Conservation (phyloP, 2,797 vertebrate species). For the Tenualosa ilisha region DNA sequence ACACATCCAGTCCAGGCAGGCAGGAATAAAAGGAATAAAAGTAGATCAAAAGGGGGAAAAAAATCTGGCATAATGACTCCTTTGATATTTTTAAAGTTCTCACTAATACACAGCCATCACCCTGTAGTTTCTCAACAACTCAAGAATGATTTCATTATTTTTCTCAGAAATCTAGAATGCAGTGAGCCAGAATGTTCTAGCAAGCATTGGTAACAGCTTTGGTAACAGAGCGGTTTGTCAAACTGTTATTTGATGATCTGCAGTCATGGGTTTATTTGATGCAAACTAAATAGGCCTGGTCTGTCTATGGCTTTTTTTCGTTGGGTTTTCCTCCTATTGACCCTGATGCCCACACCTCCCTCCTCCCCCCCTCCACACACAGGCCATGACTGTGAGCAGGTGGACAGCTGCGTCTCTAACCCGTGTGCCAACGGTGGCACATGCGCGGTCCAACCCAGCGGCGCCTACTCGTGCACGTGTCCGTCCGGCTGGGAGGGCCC, state of each 20-base stretch:
- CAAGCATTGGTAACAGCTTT: too few relatives aligned
- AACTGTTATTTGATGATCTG: too few relatives aligned
- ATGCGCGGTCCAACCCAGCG: slow-evolving; percentile 75
- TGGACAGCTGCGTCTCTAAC: slow-evolving; percentile 85
- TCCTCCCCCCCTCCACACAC: neutral
- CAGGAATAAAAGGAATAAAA: too few relatives aligned
- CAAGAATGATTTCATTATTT: neutral
- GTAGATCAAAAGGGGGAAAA: too few relatives aligned
- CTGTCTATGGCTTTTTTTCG: neutral
- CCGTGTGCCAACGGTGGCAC: slow-evolving; percentile 85
- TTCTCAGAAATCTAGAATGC: too few relatives aligned
- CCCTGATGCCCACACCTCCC: neutral
- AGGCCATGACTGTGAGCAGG: slow-evolving; percentile 75
- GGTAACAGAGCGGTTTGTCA: too few relatives aligned
- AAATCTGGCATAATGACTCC: too few relatives aligned
- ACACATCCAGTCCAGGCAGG: too few relatives aligned
- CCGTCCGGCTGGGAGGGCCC: slow-evolving; percentile 79
- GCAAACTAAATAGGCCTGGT: too few relatives aligned
- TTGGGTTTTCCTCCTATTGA: neutral
- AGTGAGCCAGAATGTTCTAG: too few relatives aligned
- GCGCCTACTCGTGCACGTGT: slow-evolving; percentile 83
- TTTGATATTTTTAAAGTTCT: neutral
- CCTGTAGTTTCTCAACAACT: neutral
- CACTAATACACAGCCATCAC: neutral
- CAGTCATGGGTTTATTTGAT: too few relatives aligned